Evolutionary conservation across 2,113 vertebrate genomes (phyloP), one percentile per base, ranked within the genome.

Genomic region (Alosa alosa): DNA sequence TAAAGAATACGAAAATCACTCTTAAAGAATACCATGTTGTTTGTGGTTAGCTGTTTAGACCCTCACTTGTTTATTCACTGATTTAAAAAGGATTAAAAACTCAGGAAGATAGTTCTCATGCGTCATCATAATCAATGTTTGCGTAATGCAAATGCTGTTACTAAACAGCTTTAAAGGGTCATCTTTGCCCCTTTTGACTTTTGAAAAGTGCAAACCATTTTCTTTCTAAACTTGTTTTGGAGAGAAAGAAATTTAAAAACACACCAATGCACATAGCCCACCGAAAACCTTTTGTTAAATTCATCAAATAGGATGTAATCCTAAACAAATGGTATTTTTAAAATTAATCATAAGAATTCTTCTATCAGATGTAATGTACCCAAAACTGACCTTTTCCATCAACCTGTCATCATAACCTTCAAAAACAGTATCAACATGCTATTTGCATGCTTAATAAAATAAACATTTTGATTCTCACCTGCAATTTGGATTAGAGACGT

Each of bases 111-210:
- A 72, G 64, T 72, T 72, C 64, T 13, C 10, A 72, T 72, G 31
- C 31, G 64, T 36, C 55, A 60, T 18, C 20, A 60, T 60, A 22
- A 36, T 72, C 64, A 72, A 36, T 31, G 64, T 72, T 72, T 72
- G 64, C 25, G 31, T 72, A 72, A 72, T 72, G 64, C 64, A 72
- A 72, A 72, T 13, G 25, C n/a, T 72, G 64, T 72, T 72, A 72
- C 64, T 72, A 31, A 72, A 72, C 64, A 36, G 64, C 64, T 36
- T 72, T 13, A 72, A 72, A 20, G 9, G 64, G 11, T 72, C n/a
- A 72, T 57, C 55, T 57, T 22, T 57, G 55, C 50, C 1, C 41
- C 1, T 41, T 41, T 41, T 49, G 1, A 49, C 8, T 10, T 11
- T 10, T 49, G 47, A 11, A 49, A 49, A 10, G 11, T 49, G 9